phyloP scores from a whole-genome alignment of 2,888 invertebrate genomes.

The Bombylius major region DNA sequence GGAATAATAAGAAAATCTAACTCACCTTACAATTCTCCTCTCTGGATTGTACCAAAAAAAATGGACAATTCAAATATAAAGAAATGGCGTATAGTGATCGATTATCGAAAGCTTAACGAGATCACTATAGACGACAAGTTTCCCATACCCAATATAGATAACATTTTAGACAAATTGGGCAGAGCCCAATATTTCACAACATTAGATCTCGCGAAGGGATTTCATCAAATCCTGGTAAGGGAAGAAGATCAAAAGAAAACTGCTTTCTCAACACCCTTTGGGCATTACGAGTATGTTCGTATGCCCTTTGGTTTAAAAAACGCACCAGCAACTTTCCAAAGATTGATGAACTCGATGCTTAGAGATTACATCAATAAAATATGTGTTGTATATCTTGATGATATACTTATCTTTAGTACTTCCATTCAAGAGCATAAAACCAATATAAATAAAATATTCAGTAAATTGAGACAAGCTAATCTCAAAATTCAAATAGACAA shows the following conservation, averaged over 20 bases:
- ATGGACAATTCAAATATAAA: too few relatives aligned
- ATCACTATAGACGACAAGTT: too few relatives aligned
- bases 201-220: conserved; percentile 19
- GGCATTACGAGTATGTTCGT: conserved; percentile 22
- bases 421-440: conserved; percentile 16
- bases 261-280: conserved; percentile 20
- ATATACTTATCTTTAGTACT: conserved; percentile 17
- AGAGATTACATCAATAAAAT: conserved; percentile 5
- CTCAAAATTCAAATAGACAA: neutral
- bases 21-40: too few relatives aligned
- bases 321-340: conserved; percentile 25
- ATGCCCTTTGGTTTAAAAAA: conserved; percentile 25
- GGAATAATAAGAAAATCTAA: too few relatives aligned
- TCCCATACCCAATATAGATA: conserved; percentile 16
- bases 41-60: too few relatives aligned
- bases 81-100: too few relatives aligned
- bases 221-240: conserved; percentile 19
- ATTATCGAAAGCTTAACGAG: too few relatives aligned
- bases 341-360: conserved; percentile 23
- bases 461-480: neutral
- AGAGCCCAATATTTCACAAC: conserved; percentile 15
- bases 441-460: neutral
- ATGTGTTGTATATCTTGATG: conserved; percentile 21
- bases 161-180: conserved; percentile 16
- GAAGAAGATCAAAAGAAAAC: conserved; percentile 19